phyloP scores from a whole-genome alignment of 1,140 invertebrate genomes.

The Aphaenogaster ashmeadi region DNA sequence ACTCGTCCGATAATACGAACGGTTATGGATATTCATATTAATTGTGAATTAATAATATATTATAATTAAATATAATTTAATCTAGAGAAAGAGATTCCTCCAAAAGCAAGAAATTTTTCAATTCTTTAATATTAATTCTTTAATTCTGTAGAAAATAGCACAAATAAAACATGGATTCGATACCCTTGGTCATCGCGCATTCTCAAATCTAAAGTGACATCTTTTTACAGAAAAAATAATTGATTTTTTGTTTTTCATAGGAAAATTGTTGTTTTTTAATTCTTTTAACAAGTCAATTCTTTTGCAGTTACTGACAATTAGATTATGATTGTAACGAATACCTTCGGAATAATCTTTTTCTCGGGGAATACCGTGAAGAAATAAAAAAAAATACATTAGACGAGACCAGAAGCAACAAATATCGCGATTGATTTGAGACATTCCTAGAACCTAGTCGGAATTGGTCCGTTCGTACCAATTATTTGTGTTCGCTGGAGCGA shows the following conservation, averaged over 20 bases:
- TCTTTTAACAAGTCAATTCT: background rate
- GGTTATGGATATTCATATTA: background rate
- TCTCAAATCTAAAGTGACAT: too few relatives aligned
- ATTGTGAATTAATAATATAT: background rate
- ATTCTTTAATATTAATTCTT: background rate
- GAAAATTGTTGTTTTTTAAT: background rate
- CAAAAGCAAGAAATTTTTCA: background rate
- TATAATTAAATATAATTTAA: background rate
- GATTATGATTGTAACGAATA: background rate
- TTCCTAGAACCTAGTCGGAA: conserved; percentile 11
- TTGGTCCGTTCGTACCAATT: conserved; percentile 23
- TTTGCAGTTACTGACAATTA: background rate
- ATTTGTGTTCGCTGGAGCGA: conserved; percentile 55
- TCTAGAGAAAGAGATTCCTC: background rate
- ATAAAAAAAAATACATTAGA: conserved; percentile 7
- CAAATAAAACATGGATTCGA: background rate
- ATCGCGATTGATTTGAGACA: conserved; percentile 29
- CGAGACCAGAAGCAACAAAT: conserved; percentile 28
- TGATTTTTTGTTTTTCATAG: background rate
- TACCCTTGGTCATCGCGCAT: background rate
- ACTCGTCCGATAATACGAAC: background rate
- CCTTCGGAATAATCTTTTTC: background rate
- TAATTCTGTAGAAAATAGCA: background rate
- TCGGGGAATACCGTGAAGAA: background rate
- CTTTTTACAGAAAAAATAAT: background rate